Evolutionary conservation across 2,797 vertebrate genomes (phyloP).

Genomic region (Clarias fuscus): DNA sequence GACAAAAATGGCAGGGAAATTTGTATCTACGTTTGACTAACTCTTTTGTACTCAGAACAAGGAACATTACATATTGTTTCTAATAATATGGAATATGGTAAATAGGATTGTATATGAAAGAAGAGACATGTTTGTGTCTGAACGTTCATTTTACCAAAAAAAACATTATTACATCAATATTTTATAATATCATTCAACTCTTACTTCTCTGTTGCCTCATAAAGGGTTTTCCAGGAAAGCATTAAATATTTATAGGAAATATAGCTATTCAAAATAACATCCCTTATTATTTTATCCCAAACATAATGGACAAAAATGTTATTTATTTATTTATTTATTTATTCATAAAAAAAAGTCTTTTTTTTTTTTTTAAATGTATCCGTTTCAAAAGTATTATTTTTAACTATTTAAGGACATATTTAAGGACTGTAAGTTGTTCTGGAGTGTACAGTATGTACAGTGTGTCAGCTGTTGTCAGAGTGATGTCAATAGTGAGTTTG

Average conservation of each 20-base stretch:
- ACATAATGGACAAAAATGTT: neutral
- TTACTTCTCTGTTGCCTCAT: neutral
- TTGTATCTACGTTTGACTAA: neutral
- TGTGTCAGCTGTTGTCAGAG: too few relatives aligned
- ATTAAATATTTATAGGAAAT: slow-evolving; percentile 1
- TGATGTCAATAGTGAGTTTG: too few relatives aligned
- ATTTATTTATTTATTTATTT: too few relatives aligned
- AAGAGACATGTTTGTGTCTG: neutral
- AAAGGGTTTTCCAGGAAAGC: slow-evolving; percentile 16
- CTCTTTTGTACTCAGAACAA: too few relatives aligned
- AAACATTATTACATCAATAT: neutral
- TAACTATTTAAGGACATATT: too few relatives aligned
- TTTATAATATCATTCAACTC: neutral
- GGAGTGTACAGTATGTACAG: too few relatives aligned
- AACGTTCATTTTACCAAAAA: neutral
- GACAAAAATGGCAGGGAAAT: neutral
- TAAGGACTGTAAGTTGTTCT: too few relatives aligned
- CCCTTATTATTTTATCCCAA: neutral
- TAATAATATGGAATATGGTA: neutral
- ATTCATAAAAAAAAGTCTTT: neutral
- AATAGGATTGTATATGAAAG: neutral
- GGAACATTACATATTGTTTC: neutral
- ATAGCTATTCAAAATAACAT: neutral
- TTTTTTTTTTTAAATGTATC: too few relatives aligned
- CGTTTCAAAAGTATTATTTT: neutral